Conservation (phyloP, 1,140 invertebrate genomes). For the Melitaea cinxia region DNA sequence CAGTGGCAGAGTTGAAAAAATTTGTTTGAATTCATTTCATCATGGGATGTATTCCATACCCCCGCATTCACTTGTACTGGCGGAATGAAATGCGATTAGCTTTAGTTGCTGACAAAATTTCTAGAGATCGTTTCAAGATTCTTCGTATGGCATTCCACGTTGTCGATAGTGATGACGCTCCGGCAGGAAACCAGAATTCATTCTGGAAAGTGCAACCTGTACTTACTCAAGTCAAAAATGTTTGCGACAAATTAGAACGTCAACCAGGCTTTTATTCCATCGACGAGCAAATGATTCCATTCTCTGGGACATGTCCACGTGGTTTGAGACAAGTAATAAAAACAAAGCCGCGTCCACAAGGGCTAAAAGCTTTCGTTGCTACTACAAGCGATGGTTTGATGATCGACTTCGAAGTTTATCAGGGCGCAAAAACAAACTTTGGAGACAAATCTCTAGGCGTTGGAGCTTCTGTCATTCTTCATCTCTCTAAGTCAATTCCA, state of each 20-base stretch:
- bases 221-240: conserved; percentile 23
- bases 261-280: conserved; percentile 36
- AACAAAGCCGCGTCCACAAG: conserved; percentile 5
- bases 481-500: background rate
- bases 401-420: background rate
- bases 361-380: conserved; percentile 1
- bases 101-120: conserved; percentile 29
- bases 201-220: conserved; percentile 46
- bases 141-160: background rate
- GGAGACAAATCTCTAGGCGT: background rate
- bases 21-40: background rate
- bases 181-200: background rate
- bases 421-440: background rate
- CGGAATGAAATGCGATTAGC: conserved; percentile 25
- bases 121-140: background rate
- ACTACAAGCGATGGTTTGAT: conserved; percentile 11
- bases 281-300: conserved; percentile 43
- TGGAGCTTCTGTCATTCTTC: background rate
- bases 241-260: conserved; percentile 32
- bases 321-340: background rate
- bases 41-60: conserved; percentile 41
- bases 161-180: background rate
- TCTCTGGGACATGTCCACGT: conserved; percentile 14
- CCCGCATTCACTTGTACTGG: conserved; percentile 42
- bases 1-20: background rate